Evolutionary conservation across 2,888 invertebrate species (phyloP), one percentile per base, ranked within the genome.

Genomic region (Chouioia cunea): DNA sequence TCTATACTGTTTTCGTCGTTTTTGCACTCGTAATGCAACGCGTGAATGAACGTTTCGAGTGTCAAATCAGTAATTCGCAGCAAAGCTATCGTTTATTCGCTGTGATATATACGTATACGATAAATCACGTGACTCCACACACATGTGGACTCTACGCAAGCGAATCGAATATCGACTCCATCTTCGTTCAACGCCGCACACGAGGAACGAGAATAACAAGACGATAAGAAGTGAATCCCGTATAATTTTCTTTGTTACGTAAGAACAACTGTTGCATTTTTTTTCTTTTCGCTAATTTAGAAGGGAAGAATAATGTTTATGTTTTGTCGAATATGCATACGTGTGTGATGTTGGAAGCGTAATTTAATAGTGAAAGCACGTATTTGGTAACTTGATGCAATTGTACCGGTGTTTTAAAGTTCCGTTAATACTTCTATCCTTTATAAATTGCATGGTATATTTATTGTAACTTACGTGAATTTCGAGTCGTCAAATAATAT

Each of bases 211-310:
- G 75, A 62, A 71, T 56, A 75, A 70, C 76, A 71, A 46, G 36
- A 20, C 65, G 67, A 75, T 71, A 73, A 50, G 10, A 54, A 65
- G 73, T 73, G 18, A 56, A 65, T 16, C 62, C 47, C 44, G 44
- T 65, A 60, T 27, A 62, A 65, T 57, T 53, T 69, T 44, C 62
- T 68, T 63, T 74, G 76, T 81, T 81, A 81, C 76, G 78, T 81
- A 81, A 81, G 77, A 70, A 53, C 22, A 66, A 44, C 54, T 48
- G 18, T 27, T 53, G 58, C 44, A 44, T 16, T 18, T 52, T 44
- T 53, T 66, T 66, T n/a, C 53, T 22, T 36, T 57, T 62, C 56
- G 57, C 15, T 15, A 44, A 46, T 36, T 62, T 44, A 36, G 10
- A 22, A 46, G 8, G 15, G 10, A 12, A 36, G n/a, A 0, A 43